These are phyloP conservation scores for Corvus hawaiiensis DNA, from an alignment of 2,113 vertebrate genomes.

Conservation along the genomic window DNA sequence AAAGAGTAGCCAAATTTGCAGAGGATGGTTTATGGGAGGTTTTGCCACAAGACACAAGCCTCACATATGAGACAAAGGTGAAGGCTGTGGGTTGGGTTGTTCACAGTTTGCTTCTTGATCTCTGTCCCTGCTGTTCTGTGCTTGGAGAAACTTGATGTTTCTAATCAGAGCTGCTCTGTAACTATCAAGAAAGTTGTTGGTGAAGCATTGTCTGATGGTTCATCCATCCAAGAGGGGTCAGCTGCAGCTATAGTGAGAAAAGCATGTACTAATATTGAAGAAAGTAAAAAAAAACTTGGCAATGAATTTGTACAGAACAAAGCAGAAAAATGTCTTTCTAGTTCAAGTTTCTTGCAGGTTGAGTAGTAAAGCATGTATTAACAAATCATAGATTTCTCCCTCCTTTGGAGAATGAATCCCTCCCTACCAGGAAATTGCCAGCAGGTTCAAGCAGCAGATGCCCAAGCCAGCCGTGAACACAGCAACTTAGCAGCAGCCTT, in stretches of 20 bases:
- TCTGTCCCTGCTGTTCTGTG: not conserved
- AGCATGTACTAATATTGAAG: not conserved
- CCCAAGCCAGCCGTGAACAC: not conserved
- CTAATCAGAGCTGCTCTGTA: not conserved
- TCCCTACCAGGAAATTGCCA: not conserved
- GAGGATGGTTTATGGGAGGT: not conserved
- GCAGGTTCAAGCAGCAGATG: not conserved
- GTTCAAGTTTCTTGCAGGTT: not conserved
- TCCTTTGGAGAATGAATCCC: constrained; percentile 22
- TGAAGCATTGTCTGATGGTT: not conserved
- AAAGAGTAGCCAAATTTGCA: not conserved
- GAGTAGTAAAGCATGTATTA: not conserved
- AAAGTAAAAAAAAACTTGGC: not conserved
- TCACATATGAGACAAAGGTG: not conserved
- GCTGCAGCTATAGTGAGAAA: not conserved
- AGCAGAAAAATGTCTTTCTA: not conserved
- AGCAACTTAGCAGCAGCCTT: not conserved
- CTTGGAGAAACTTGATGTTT: not conserved
- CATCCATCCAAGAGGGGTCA: not conserved
- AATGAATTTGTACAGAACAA: not conserved
- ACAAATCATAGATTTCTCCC: not conserved
- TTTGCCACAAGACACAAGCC: not conserved
- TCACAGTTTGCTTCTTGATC: not conserved
- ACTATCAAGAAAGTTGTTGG: not conserved
- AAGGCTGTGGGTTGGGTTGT: not conserved